A percentile compares a stretch with the other conserved stretches of the same genome.
These are phyloP conservation scores for Oeneis ivallda DNA, from an alignment of 2,888 invertebrate genomes.

Conservation along the genomic window DNA sequence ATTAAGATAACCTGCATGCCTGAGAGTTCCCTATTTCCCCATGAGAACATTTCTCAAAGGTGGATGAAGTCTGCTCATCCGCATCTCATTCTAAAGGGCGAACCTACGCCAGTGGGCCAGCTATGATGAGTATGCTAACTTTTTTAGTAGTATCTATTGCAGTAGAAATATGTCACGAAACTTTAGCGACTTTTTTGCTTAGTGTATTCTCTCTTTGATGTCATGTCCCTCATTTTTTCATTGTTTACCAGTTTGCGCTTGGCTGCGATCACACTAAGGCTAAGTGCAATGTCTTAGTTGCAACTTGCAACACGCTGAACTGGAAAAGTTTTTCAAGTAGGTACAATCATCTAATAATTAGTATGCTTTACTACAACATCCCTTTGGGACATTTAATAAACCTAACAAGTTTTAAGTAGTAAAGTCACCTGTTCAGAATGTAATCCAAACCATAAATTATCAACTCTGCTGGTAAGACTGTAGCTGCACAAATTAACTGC, in stretches of 20 bases:
- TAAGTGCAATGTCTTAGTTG: neutral
- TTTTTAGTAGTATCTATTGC: too few species aligned
- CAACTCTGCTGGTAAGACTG: constrained; percentile 22
- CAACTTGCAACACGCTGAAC: too few species aligned
- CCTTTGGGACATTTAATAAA: too few species aligned
- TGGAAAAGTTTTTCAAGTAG: neutral
- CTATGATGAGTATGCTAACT: too few species aligned
- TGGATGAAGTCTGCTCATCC: too few species aligned
- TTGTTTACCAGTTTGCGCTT: constrained; percentile 7
- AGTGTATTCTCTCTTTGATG: neutral
- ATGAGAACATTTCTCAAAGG: too few species aligned
- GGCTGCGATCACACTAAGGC: neutral
- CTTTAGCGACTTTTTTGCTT: neutral
- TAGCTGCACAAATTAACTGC: constrained; percentile 31
- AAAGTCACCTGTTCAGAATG: neutral
- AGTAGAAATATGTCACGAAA: neutral
- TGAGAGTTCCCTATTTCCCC: too few species aligned
- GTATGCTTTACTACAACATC: neutral
- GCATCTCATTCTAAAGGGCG: too few species aligned
- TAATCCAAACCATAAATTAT: constrained; percentile 20
- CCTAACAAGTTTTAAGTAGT: neutral
- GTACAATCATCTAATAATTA: neutral
- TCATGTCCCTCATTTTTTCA: neutral
- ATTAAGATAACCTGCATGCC: too few species aligned
- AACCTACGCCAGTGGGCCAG: too few species aligned